Evolutionary conservation across 2,797 vertebrate genomes (phyloP), one percentile per base, ranked within the genome.

Genomic region (Champsocephalus gunnari): DNA sequence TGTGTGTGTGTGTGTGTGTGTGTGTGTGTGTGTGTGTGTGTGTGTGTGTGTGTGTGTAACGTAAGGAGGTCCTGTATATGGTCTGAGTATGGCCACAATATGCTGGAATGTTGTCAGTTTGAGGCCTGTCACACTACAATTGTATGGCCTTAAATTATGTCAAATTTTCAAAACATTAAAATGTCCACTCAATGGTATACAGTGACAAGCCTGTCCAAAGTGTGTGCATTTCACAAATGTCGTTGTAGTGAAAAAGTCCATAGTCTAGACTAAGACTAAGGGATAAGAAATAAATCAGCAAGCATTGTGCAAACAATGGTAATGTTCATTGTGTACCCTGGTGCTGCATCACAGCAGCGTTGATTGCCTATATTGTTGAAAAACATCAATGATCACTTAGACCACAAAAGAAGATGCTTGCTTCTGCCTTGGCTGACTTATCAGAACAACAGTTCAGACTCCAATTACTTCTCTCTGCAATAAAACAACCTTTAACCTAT

Each of bases 401-500:
- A 65, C 14, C 47, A 62, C n/a, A 14, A 11, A 38, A 9, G 17
- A 59, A 48, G 32, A 59, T 11, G 5, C 32, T 48, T 21, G n/a
- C 19, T 19, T 64, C 19, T 67, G 44, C 64, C 48, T 55, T 48
- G 28, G 12, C 56, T 72, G 78, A 64, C 45, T 16, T 55, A 51
- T 60, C 38, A 72, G 49, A 78, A 65, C 49, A 73, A 84, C 66
- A 75, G 62, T 56, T 62, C 49, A 45, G 47, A 81, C 62, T 77
- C 38, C 24, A 67, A 72, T 72, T 80, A 73, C 32, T 68, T 47
- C 68, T 43, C 47, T 51, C 0, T 0, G 69, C 66, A 56, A 57
- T 66, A 83, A 86, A 83, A 79, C 75, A 87, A 79, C 84, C 81
- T 79, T 86, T 72, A 83, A 80, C 71, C 79, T 80, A 78, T 84